A percentile compares a stretch with the other conserved stretches of the same genome.
These are phyloP conservation scores for Otocyon megalotis DNA, from an alignment of 2,113 vertebrate species.

Conservation along the genomic window DNA sequence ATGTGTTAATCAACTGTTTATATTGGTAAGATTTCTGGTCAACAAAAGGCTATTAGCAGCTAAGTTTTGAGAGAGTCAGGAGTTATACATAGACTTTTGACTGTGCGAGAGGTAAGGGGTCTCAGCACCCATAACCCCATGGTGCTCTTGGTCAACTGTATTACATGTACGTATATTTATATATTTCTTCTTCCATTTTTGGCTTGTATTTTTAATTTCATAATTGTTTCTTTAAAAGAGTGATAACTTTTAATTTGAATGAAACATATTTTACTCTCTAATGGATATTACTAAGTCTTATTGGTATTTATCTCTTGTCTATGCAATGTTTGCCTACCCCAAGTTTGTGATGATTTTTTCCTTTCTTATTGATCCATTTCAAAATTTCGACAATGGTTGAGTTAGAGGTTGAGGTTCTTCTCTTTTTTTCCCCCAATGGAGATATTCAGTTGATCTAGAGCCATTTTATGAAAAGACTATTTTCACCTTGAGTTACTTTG, in stretches of 20 bases:
- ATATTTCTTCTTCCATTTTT: not conserved
- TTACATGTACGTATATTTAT: not conserved
- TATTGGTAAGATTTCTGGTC: not conserved
- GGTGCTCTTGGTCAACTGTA: not conserved
- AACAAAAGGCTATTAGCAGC: not conserved
- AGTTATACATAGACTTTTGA: not conserved
- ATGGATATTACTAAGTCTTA: not conserved
- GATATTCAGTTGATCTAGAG: not conserved
- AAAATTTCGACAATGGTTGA: not conserved
- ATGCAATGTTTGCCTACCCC: not conserved
- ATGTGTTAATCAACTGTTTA: not conserved
- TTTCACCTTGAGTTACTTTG: not conserved
- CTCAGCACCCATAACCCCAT: not conserved
- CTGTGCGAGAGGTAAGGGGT: not conserved
- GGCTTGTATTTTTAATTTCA: not conserved
- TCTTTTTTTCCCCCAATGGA: not conserved
- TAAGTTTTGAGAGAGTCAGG: not conserved
- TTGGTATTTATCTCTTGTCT: not conserved
- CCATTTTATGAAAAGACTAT: not conserved
- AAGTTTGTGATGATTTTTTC: not conserved
- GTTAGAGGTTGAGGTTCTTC: not conserved
- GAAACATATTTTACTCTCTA: not conserved
- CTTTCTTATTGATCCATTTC: not conserved
- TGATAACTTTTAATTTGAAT: not conserved
- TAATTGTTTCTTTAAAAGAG: not conserved